A percentile compares a stretch with the other conserved stretches of the same genome.
Conservation (phyloP, 1,140 invertebrate genomes). For the Drosophila orosa region DNA sequence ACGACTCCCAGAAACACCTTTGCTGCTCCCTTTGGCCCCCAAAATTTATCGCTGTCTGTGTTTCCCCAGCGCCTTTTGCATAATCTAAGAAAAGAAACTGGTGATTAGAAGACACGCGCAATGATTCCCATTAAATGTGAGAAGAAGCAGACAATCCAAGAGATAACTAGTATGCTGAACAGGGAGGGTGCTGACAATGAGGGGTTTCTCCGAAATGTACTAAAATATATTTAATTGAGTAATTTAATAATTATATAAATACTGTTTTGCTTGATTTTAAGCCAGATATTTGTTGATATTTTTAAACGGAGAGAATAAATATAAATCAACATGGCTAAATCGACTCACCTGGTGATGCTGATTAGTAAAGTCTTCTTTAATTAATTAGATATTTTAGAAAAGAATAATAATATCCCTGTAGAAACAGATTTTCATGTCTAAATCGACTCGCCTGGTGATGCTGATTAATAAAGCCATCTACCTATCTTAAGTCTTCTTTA, state of each 20-base stretch:
- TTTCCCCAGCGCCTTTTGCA: conserved; percentile 21
- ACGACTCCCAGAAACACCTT: conserved; percentile 10
- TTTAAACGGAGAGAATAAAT: not conserved
- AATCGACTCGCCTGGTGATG: not conserved
- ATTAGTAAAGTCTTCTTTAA: not conserved
- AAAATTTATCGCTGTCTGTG: conserved; percentile 28
- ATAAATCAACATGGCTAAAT: not conserved
- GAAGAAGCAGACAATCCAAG: conserved; percentile 24
- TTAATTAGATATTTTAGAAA: not conserved
- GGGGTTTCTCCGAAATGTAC: conserved; percentile 11
- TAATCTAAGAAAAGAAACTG: conserved; percentile 54
- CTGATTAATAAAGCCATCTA: not conserved
- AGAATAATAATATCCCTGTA: not conserved
- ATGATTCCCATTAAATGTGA: conserved; percentile 37
- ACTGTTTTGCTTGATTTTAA: not conserved
- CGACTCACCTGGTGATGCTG: not conserved
- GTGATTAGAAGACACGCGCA: conserved; percentile 47
- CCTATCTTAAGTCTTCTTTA: not conserved
- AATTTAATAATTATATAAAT: not conserved
- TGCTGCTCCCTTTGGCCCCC: not conserved
- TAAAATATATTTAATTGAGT: not conserved
- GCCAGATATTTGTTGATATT: not conserved
- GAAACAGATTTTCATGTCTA: not conserved
- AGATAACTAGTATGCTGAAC: conserved; percentile 10
- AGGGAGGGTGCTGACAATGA: conserved; percentile 5